These are phyloP conservation scores for Liparis tanakae DNA, from an alignment of 2,797 vertebrate genomes.

Conservation along the genomic window DNA sequence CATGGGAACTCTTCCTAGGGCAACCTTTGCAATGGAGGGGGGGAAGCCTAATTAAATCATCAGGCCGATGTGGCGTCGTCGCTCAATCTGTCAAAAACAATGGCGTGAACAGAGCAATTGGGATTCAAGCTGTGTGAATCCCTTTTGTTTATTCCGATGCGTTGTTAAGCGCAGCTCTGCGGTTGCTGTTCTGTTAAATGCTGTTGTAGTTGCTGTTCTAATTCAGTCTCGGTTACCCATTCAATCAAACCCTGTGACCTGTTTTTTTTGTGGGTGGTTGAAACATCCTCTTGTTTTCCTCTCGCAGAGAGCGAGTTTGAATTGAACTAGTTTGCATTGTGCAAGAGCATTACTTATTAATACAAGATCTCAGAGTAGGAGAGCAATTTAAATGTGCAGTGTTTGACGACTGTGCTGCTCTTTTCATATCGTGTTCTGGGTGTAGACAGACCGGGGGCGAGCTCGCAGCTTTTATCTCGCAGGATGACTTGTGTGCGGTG, in stretches of 20 bases:
- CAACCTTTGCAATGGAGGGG: slow-evolving; percentile 45
- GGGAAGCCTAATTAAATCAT: slow-evolving; percentile 66
- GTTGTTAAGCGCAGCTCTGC: slow-evolving; percentile 26
- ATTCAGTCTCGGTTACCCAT: slow-evolving; percentile 38
- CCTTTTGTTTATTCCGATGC: slow-evolving; percentile 43
- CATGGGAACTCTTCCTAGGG: slow-evolving; percentile 51
- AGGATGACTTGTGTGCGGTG: slow-evolving; percentile 16
- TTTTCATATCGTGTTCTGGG: slow-evolving; percentile 59
- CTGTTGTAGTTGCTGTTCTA: slow-evolving; percentile 45
- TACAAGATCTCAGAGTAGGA: slow-evolving; percentile 44
- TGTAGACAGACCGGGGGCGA: slow-evolving; percentile 65
- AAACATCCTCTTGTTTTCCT: slow-evolving; percentile 49
- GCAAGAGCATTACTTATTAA: slow-evolving; percentile 66
- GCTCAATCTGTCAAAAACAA: slow-evolving; percentile 63
- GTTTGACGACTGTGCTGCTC: slow-evolving; percentile 37
- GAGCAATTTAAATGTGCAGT: slow-evolving; percentile 61
- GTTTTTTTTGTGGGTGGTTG: slow-evolving; percentile 35
- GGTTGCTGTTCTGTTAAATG: slow-evolving; percentile 44
- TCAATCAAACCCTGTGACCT: slow-evolving; percentile 53
- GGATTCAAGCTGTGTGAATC: slow-evolving; percentile 52
- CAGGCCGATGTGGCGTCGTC: slow-evolving; percentile 45
- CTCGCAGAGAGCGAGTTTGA: slow-evolving; percentile 41
- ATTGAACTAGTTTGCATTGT: slow-evolving; percentile 58
- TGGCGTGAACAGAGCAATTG: slow-evolving; percentile 44
- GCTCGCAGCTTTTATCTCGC: slow-evolving; percentile 54